A percentile compares a stretch with the other conserved stretches of the same genome.
Conservation (phyloP, 2,113 vertebrate species). For the Bombycilla garrulus region DNA sequence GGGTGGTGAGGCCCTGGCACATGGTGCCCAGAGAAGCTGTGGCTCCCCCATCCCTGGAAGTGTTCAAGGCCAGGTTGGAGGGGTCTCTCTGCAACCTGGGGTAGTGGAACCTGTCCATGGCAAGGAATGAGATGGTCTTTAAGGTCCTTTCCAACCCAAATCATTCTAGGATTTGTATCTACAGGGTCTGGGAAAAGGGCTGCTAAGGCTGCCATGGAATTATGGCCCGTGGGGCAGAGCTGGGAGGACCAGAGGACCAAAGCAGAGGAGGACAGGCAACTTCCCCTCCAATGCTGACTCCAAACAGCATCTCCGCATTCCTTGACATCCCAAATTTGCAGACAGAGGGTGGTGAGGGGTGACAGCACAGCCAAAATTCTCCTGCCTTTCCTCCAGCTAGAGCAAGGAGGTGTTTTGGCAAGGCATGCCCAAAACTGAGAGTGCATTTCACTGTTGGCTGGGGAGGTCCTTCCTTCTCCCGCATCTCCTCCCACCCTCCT, state of each 20-base stretch:
- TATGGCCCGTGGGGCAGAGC: accelerated
- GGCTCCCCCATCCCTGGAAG: not conserved
- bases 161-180: not conserved
- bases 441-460: not conserved
- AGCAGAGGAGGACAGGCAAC: not conserved
- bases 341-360: not conserved
- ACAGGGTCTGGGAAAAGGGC: not conserved
- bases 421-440: not conserved
- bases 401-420: not conserved
- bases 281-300: not conserved
- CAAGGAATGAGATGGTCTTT: not conserved
- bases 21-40: not conserved
- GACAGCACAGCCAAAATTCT: not conserved
- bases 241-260: not conserved
- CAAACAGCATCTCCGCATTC: not conserved
- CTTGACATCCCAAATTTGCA: not conserved
- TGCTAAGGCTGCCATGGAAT: not conserved
- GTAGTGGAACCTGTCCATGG: not conserved
- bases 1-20: not conserved
- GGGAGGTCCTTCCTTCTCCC: not conserved
- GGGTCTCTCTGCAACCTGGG: not conserved
- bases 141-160: not conserved
- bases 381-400: not conserved
- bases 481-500: not conserved
- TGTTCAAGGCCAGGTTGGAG: not conserved